Base-by-base conservation (phyloP, 2,888 invertebrate genomes). In the Drosophila monieri region DNA sequence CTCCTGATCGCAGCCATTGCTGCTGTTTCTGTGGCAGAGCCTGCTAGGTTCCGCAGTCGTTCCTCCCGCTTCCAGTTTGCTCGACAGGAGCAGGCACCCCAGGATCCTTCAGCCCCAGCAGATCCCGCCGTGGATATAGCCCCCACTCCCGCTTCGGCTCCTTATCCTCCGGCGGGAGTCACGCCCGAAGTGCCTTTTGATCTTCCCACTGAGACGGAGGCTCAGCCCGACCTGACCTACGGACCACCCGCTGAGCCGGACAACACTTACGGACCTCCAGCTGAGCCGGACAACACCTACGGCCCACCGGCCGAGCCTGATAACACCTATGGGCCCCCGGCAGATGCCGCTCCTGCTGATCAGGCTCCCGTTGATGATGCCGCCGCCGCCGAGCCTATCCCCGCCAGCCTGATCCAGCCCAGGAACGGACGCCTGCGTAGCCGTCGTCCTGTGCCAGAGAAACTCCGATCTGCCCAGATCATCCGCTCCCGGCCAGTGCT, bases 101-200 rank as follows among this genome's bases (percentile, higher is more conserved):
- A 59, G 14, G 76, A 74, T 25, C 70, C 80, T 15, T 32, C 71
- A 9, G 73, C 68, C 3, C 56, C 84, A 15, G 59, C n/a, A 1
- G 86, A 59, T 35, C 73, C 84, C 1, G 44, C 67, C 9, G 32
- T 55, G 14, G 74, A 75, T 14, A 55, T 67, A 21, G 72, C 76
- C 0, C 74, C 80, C 3, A 75, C 77, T 4, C 65, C 73, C 3
- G 73, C 77, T 2, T 37, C 80, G 6, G 85, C 88, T 9, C 88
- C 89, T 4, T 89, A 89, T 73, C 81, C 89, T 0, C 56, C 90
- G 6, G 88, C 89, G 6, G 89, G 90, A 44, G 86, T 89, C 0
- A 90, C 89, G 1, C 89, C 89, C 0, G 78, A 80, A 37, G 69
- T 89, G 9, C 78, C 89, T 0, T 89, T 89, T 46, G 88, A 89